A percentile compares a stretch with the other conserved stretches of the same genome.
Evolutionary conservation across 2,888 invertebrate genomes (phyloP).

Genomic region (Mythimna albipuncta): DNA sequence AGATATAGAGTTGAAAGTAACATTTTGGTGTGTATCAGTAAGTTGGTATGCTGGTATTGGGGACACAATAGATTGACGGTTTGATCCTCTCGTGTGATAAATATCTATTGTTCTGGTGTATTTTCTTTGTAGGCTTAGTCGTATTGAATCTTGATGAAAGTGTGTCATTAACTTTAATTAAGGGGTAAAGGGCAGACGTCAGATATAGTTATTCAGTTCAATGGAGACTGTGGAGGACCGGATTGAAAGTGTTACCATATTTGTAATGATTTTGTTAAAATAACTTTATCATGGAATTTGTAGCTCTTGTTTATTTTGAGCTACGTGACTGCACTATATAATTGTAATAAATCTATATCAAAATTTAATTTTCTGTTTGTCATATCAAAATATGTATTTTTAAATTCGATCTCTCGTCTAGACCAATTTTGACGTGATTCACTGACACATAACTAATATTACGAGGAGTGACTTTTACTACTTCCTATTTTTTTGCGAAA

Average conservation of each 20-base stretch:
- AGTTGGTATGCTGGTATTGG: conserved; percentile 70
- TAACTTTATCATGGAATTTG: no score
- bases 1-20: conserved; percentile 47
- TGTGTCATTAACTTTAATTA: conserved; percentile 52
- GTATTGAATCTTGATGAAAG: conserved; percentile 46
- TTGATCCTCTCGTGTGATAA: conserved; percentile 77
- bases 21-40: conserved; percentile 57
- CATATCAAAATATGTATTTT: no score
- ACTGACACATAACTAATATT: no score
- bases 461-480: no score
- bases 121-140: conserved; percentile 66
- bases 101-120: conserved; percentile 71
- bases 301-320: no score
- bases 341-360: no score
- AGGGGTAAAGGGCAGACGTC: conserved; percentile 13
- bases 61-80: conserved; percentile 76
- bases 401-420: no score
- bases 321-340: no score
- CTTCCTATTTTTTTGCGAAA: no score
- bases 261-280: background rate
- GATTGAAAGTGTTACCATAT: background rate
- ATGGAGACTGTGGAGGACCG: background rate
- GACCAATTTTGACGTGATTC: no score
- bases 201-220: background rate
- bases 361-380: no score